Evolutionary conservation across 2,113 vertebrate genomes (phyloP).

Genomic region (Phylloscopus whistleri): DNA sequence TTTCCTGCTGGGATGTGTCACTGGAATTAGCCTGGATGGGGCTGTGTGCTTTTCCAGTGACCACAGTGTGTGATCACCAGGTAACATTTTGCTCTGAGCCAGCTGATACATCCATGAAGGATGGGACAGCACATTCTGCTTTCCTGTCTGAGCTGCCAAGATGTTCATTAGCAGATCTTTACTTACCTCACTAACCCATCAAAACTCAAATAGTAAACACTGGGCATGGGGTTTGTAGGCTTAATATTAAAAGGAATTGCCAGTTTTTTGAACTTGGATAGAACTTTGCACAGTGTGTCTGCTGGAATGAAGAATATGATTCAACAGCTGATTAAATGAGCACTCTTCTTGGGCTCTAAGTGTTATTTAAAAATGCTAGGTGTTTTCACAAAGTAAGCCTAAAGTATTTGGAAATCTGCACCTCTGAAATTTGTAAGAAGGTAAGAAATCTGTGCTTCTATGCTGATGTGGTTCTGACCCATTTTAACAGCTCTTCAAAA

Average conservation of each 20-base stretch:
- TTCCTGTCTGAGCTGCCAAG: neutral
- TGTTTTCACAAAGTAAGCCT: neutral
- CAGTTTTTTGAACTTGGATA: neutral
- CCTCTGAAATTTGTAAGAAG: neutral
- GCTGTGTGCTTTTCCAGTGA: neutral
- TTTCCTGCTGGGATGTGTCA: neutral
- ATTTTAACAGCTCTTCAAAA: neutral
- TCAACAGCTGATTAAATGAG: neutral
- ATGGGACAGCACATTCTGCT: neutral
- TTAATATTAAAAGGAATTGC: neutral
- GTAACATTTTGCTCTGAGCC: rapidly evolving
- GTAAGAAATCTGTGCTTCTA: neutral
- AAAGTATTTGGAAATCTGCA: neutral
- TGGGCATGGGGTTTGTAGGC: neutral
- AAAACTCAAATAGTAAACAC: neutral
- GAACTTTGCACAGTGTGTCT: neutral
- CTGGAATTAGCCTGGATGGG: neutral
- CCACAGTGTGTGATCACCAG: rapidly evolving
- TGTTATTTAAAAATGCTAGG: neutral
- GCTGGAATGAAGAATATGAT: neutral
- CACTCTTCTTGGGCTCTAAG: neutral
- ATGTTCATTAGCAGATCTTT: neutral
- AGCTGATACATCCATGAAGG: neutral
- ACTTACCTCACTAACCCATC: neutral
- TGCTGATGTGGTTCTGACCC: neutral